phyloP scores from a whole-genome alignment of 1,140 invertebrate genomes.

The Platyscapa corneri region DNA sequence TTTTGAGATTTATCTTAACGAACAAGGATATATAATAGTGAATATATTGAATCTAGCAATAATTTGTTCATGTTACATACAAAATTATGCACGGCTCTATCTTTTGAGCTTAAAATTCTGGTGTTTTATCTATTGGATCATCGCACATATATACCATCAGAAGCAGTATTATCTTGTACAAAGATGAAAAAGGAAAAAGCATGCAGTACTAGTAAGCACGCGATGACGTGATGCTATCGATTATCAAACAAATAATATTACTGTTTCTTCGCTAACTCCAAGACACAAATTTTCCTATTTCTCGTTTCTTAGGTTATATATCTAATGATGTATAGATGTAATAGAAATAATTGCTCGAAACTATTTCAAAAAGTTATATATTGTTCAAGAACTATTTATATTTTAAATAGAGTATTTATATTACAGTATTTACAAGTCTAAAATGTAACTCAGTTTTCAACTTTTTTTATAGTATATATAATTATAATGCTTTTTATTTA shows the following conservation, averaged over 20 bases:
- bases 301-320: too few relatives aligned
- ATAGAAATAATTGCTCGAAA: background rate
- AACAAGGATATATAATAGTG: too few relatives aligned
- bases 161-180: background rate
- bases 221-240: slow-evolving; percentile 51
- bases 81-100: background rate
- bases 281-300: background rate
- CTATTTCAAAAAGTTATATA: background rate
- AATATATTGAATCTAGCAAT: too few relatives aligned
- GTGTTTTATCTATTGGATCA: background rate
- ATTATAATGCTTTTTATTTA: too few relatives aligned
- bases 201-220: slow-evolving; percentile 19
- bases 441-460: too few relatives aligned
- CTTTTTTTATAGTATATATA: too few relatives aligned
- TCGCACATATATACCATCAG: background rate
- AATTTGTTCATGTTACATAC: too few relatives aligned
- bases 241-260: slow-evolving; percentile 53
- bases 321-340: background rate
- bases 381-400: background rate
- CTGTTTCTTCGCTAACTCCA: background rate
- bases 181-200: background rate
- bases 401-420: too few relatives aligned
- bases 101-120: background rate
- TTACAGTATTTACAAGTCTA: too few relatives aligned
- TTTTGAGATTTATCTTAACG: too few relatives aligned